A percentile compares a stretch with the other conserved stretches of the same genome.
phyloP scores from a whole-genome alignment of 2,888 invertebrate genomes.

The Leptinotarsa haldemani region DNA sequence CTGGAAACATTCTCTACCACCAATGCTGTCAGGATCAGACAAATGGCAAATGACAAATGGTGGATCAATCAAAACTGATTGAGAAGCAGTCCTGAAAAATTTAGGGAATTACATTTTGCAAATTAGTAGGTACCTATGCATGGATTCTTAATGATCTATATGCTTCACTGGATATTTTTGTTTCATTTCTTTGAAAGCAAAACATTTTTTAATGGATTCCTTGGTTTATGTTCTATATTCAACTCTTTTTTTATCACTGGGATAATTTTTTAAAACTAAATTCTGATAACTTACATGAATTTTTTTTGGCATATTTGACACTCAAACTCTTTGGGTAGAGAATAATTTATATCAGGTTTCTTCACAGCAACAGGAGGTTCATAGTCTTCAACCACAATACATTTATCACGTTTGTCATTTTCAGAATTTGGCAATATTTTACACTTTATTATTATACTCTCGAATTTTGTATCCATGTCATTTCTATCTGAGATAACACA shows the following conservation, averaged over 20 bases:
- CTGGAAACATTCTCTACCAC: not conserved
- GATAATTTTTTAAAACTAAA: not conserved
- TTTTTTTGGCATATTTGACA: constrained; percentile 51
- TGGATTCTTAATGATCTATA: too few species aligned
- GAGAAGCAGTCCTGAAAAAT: too few species aligned
- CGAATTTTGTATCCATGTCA: not conserved
- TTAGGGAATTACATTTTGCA: too few species aligned
- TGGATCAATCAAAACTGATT: too few species aligned
- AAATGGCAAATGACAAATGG: too few species aligned
- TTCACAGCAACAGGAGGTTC: constrained; percentile 22
- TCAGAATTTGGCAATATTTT: not conserved
- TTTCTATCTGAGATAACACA: constrained; percentile 27
- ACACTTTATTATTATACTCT: not conserved
- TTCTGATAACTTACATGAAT: constrained; percentile 45
- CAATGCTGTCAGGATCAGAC: not conserved
- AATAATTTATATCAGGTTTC: constrained; percentile 19
- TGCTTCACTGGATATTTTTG: too few species aligned
- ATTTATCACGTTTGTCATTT: not conserved
- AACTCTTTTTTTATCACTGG: not conserved
- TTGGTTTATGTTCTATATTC: not conserved
- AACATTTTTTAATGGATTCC: too few species aligned
- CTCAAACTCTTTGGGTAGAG: constrained; percentile 26
- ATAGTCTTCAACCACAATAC: constrained; percentile 27
- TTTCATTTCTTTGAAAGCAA: too few species aligned
- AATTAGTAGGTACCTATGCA: too few species aligned